These are phyloP conservation scores for Danio kyathit DNA, from an alignment of 2,797 vertebrate genomes.

Conservation along the genomic window DNA sequence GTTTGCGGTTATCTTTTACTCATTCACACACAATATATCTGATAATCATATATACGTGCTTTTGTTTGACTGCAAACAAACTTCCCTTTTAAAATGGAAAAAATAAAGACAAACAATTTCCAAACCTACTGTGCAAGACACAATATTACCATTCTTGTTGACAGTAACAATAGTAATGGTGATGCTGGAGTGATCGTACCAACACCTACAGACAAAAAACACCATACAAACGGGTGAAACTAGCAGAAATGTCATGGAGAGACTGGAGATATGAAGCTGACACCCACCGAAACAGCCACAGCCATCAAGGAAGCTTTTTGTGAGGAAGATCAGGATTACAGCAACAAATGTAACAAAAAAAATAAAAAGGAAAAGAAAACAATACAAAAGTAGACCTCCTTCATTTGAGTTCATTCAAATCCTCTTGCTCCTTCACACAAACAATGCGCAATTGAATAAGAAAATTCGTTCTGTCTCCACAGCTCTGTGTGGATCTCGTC, in stretches of 20 bases:
- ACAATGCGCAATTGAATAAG: conserved; percentile 20
- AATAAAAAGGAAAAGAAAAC: conserved; percentile 25
- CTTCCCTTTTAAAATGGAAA: conserved; percentile 63
- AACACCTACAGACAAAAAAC: conserved; percentile 55
- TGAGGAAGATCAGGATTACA: conserved; percentile 73
- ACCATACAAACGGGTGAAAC: conserved; percentile 36
- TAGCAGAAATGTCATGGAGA: conserved; percentile 6
- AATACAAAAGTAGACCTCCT: not conserved
- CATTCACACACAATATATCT: conserved; percentile 69
- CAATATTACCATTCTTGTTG: conserved; percentile 53
- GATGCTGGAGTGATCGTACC: conserved; percentile 60
- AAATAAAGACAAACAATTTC: conserved; percentile 43
- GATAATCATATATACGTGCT: conserved; percentile 67
- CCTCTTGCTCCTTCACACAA: conserved; percentile 30
- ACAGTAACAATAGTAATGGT: conserved; percentile 68
- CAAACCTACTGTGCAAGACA: conserved; percentile 68
- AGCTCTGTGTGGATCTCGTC: conserved; percentile 45
- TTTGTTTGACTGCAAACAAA: conserved; percentile 61
- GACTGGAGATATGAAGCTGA: conserved; percentile 24
- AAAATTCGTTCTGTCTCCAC: conserved; percentile 33
- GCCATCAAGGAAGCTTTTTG: conserved; percentile 50
- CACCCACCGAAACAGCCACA: conserved; percentile 19
- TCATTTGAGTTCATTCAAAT: conserved; percentile 9
- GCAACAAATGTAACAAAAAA: conserved; percentile 59
- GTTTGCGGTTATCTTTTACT: conserved; percentile 67